Evolutionary conservation across 2,113 vertebrate genomes (phyloP).

Genomic region (Protomyctophum bolini): DNA sequence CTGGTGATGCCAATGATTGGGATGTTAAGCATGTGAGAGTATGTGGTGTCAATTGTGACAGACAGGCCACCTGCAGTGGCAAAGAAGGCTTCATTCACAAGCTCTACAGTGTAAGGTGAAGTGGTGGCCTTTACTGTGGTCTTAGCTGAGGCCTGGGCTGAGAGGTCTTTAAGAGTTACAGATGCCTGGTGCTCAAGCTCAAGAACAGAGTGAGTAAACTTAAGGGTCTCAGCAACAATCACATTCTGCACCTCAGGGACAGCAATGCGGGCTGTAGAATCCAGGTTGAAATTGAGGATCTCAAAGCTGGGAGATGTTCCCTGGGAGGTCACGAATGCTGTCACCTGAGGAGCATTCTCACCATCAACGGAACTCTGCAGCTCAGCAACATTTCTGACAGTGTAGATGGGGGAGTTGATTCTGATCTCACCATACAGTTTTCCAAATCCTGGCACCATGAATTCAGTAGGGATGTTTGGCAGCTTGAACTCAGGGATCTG

Average conservation of each 20-base stretch:
- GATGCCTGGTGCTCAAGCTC: constrained; percentile 80
- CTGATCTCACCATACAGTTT: constrained; percentile 83
- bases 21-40: constrained; percentile 81
- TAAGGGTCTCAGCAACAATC: constrained; percentile 81
- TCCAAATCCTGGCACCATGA: constrained; percentile 84
- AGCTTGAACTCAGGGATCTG: constrained; percentile 81
- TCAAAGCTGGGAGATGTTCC: constrained; percentile 78
- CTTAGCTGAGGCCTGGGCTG: constrained; percentile 77
- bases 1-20: constrained; percentile 75
- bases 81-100: constrained; percentile 77
- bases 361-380: constrained; percentile 80
- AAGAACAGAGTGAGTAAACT: constrained; percentile 77
- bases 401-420: constrained; percentile 84
- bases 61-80: constrained; percentile 79
- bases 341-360: constrained; percentile 73
- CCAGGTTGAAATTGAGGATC: constrained; percentile 82
- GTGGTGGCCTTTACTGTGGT: constrained; percentile 77
- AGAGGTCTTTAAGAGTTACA: constrained; percentile 73
- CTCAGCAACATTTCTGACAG: constrained; percentile 76
- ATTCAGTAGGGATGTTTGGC: constrained; percentile 79
- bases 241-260: constrained; percentile 75
- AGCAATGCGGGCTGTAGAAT: constrained; percentile 79
- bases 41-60: constrained; percentile 78
- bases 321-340: constrained; percentile 77
- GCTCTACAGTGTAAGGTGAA: constrained; percentile 73